These are phyloP conservation scores for Calidris pygmaea DNA, from an alignment of 2,113 vertebrate species.

Conservation along the genomic window DNA sequence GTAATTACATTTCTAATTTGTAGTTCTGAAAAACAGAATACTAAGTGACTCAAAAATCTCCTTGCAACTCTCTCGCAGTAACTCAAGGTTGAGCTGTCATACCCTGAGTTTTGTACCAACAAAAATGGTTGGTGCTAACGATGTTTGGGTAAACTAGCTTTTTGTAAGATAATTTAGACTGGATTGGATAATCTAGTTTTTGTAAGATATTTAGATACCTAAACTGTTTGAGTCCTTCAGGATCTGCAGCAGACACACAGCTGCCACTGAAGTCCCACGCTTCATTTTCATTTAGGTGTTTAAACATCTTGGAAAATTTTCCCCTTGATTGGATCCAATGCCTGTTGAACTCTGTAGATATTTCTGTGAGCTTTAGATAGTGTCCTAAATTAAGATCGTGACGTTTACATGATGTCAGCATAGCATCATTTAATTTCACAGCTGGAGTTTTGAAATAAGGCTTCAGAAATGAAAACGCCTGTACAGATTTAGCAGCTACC, in stretches of 20 bases:
- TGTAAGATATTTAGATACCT: neutral
- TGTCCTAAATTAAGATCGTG: neutral
- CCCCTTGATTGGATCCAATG: neutral
- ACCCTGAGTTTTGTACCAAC: neutral
- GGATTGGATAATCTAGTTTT: neutral
- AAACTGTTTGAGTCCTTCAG: neutral
- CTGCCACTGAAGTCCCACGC: neutral
- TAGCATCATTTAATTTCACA: conserved; percentile 11
- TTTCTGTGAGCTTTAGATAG: neutral
- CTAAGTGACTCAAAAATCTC: neutral
- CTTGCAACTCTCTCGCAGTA: neutral
- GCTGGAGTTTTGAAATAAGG: neutral
- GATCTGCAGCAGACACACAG: neutral
- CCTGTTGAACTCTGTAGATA: neutral
- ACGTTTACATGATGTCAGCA: neutral
- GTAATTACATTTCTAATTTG: neutral
- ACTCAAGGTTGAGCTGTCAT: neutral
- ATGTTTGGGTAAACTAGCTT: neutral
- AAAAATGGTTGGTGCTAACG: neutral
- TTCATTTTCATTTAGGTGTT: neutral
- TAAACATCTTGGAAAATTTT: neutral
- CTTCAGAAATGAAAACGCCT: neutral
- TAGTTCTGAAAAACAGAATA: neutral
- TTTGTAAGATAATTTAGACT: neutral
- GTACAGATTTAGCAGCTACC: neutral